Evolutionary conservation across 2,797 vertebrate genomes (phyloP).

Genomic region (Atherinosoma microstoma): DNA sequence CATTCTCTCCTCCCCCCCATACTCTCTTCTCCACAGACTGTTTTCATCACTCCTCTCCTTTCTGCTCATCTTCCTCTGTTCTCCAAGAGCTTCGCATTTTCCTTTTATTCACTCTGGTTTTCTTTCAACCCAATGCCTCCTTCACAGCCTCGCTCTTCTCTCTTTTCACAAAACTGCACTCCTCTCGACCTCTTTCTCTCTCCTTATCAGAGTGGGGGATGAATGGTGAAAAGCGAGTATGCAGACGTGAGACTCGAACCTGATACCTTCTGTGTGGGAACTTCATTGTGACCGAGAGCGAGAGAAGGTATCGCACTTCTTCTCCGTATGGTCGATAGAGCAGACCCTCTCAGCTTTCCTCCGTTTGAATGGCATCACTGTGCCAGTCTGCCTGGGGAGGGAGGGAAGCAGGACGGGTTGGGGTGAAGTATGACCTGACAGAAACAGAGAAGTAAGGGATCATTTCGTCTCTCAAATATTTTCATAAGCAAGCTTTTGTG

Average conservation of each 20-base stretch:
- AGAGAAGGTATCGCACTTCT: constrained; percentile 63
- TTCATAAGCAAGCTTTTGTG: constrained; percentile 23
- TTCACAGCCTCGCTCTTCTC: constrained; percentile 16
- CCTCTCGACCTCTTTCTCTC: constrained; percentile 37
- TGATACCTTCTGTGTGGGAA: constrained; percentile 81
- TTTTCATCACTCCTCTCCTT: constrained; percentile 31
- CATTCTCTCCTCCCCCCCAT: constrained; percentile 35
- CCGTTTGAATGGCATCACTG: constrained; percentile 64
- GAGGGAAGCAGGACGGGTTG: neutral
- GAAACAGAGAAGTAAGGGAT: constrained; percentile 38
- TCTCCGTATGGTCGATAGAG: constrained; percentile 63
- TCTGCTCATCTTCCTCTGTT: constrained; percentile 28
- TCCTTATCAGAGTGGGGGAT: constrained; percentile 66
- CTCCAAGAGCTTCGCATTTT: constrained; percentile 53
- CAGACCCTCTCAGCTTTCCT: constrained; percentile 74
- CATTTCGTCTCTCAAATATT: constrained; percentile 39
- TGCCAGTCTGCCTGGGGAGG: constrained; percentile 32
- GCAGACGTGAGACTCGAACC: constrained; percentile 71
- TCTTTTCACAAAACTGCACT: constrained; percentile 6
- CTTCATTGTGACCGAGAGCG: constrained; percentile 66
- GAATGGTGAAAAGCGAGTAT: constrained; percentile 80
- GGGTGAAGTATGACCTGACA: constrained; percentile 60
- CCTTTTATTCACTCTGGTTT: constrained; percentile 48
- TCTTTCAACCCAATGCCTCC: constrained; percentile 57
- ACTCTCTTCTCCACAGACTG: constrained; percentile 23